Base-by-base conservation (phyloP, 2,888 invertebrate species). In the Myathropa florea region DNA sequence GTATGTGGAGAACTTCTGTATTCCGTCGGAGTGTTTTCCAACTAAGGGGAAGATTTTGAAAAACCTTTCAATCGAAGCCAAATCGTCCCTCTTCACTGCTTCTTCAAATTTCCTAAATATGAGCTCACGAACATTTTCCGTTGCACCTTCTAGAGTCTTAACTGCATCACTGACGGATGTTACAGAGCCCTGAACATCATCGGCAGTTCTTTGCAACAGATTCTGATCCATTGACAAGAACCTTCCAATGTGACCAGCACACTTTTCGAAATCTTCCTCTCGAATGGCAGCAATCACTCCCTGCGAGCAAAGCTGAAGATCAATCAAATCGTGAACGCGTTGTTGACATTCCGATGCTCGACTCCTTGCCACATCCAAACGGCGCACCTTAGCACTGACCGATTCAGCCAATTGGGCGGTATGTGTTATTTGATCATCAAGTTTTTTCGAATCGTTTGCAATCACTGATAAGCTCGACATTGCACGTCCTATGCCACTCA, bases 11-110 rank as follows among this genome's bases (percentile, higher is more conserved):
- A 98, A 98, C 89, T 97, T 95, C 80, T 95, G 95, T 14, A 99
- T 95, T 0, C 99, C 99, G 89, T 97, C 97, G 55, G 96, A 95
- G 84, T 98, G 97, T 93, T 97, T 96, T 21, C 98, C 98, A 9
- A 99, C 94, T 82, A 99, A 94, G 0, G 99, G 99, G 93, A 99
- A 99, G 90, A 99, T 96, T 93, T 99, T 99, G 92, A 99, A 99
- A 91, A 99, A 97, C 75, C 99, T 94, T 91, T 99, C 98, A 21
- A 99, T 97, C 0, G 97, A 96, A 0, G 97, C 96, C 57, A 97
- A 94, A 92, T 99, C 98, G 89, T 97, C 97, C 68, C 95, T 95
- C 76, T 95, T 95, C 0, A 98, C 97, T 4, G 99, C 98, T 90
- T 98, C 98, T 89, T 98, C 97, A 92, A 99, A 98, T 91, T 97